phyloP scores from a whole-genome alignment of 2,113 vertebrate species.

The Aegotheles bennettii region DNA sequence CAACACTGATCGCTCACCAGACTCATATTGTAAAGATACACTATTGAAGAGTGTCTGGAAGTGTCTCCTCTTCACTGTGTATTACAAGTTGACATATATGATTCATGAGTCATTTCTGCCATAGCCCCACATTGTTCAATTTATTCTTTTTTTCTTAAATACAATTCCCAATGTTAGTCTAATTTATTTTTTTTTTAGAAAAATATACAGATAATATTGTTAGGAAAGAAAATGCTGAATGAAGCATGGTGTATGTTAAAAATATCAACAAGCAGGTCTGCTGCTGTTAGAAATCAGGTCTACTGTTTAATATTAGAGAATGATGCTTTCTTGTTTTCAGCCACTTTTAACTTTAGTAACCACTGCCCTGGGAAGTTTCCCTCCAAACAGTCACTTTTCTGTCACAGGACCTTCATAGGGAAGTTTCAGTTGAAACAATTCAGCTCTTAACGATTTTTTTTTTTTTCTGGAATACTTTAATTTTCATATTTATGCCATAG shows the following conservation, averaged over 20 bases:
- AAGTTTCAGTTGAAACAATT: background rate
- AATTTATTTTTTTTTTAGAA: background rate
- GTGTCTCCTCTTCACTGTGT: background rate
- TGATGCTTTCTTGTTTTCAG: background rate
- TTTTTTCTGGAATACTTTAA: background rate
- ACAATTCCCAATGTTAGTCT: background rate
- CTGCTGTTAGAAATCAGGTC: background rate
- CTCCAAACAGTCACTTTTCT: background rate
- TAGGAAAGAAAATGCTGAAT: background rate
- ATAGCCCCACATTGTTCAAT: background rate
- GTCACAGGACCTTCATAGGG: background rate
- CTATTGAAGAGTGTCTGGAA: background rate
- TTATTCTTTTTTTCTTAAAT: background rate
- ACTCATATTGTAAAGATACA: background rate
- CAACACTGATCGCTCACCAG: background rate
- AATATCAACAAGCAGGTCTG: background rate
- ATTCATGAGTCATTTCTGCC: background rate
- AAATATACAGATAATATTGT: background rate
- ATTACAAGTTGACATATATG: background rate
- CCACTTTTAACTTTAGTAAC: background rate
- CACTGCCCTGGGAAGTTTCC: background rate
- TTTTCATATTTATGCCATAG: background rate
- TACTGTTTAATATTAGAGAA: background rate
- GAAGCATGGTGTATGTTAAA: background rate
- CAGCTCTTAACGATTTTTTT: background rate